Base-by-base conservation (phyloP, 2,797 vertebrate species). In the Xyrichtys novacula region DNA sequence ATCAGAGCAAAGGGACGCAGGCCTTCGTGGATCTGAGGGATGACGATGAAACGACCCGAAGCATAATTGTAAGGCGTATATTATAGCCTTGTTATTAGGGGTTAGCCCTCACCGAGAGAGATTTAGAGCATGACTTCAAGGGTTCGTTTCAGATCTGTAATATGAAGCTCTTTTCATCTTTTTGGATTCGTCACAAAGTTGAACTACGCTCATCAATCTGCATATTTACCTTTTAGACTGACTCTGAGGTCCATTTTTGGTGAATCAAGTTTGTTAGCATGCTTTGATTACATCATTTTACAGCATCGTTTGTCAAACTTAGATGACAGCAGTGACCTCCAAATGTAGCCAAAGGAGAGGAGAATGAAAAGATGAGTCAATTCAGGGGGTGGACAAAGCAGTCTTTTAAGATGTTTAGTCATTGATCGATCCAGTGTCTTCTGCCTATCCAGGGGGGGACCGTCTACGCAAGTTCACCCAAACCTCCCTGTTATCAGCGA, bases 21-120 rank as follows among this genome's bases (percentile, higher is more conserved):
- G 64, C 71, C 68, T 75, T 66, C 68, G 55, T 71, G 64, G 63
- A 77, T 73, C 63, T 49, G 47, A 80, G 57, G 64, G 62, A 82
- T 67, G 40, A 50, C 77, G 54, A 86, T 76, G 65, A 88, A 89
- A 42, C 17, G 3, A 74, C 7, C 25, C 49, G 58, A 47, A 62
- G 38, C 46, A 31, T 84, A 88, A 90, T 88, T 89, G 65, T 57
- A 78, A 85, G 79, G 78, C 76, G 60, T 34, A 42, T 19, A 25
- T 0, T 5, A 7, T 46, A 63, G 29, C 74, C 85, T 84, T 91
- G 85, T 89, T 59, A 90, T 90, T 89, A 88, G 53, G 46, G 68
- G 53, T 62, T 57, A 14, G 49, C 46, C 15, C 47, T 78, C 50
- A 61, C 56, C 55, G 38, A 69, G 26, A 68, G 46, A 43, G 43